Evolutionary conservation across 2,797 vertebrate genomes (phyloP), one percentile per base, ranked within the genome.

Genomic region (Hippoglossus hippoglossus): DNA sequence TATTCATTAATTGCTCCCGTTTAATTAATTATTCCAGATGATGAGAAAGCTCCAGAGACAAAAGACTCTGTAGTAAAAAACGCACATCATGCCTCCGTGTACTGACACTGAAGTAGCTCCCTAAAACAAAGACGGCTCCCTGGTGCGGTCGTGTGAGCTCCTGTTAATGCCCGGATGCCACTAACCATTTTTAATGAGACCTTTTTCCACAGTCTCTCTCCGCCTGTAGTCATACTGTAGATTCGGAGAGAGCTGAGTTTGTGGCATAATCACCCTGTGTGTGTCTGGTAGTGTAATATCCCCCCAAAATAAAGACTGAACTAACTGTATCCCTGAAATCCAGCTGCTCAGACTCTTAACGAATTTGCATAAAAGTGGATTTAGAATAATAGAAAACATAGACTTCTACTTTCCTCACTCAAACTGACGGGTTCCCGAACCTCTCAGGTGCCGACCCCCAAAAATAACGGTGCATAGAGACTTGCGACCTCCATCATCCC

Each of bases 1-100:
- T 77, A 80, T 79, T 77, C 58, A 73, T 68, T 84, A 82, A 91
- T 76, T 80, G 74, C 75, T 92, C 90, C 79, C 81, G 62, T 71
- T 81, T 49, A 79, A 89, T 88, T 87, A 86, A 92, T 93, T 91
- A 89, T 82, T 81, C 73, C 64, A 72, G 77, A 75, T 82, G 76
- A 87, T 88, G 61, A 82, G 70, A 75, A 81, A 58, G 44, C 91
- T 75, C 84, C 22, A 47, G 87, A 86, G 84, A 84, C 52, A 47
- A 55, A 58, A 44, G n/a, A 52, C 47, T 83, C 66, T 74, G 47
- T 54, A 64, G 4, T 79, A 65, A 64, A 46, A 64, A 46, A 64
- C 0, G 7, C 28, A n/a, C 52, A 53, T 65, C 49, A 53, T 15
- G 34, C 66, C 16, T 61, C 41, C 1, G 21, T 67, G 24, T 21